A percentile compares a stretch with the other conserved stretches of the same genome.
Evolutionary conservation across 2,797 vertebrate genomes (phyloP).

Genomic region (Enteromius radiatus): DNA sequence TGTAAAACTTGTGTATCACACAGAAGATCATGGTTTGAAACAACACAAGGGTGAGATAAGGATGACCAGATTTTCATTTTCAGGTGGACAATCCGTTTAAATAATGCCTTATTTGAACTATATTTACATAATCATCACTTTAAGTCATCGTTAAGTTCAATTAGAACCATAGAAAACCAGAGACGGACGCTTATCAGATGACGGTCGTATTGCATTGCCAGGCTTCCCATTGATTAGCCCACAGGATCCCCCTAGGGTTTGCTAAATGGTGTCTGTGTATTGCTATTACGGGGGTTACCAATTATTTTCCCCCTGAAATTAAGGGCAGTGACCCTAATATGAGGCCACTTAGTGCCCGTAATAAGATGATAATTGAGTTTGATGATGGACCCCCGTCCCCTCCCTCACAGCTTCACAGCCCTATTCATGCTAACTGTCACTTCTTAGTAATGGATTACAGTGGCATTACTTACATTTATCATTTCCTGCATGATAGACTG

Average conservation of each 20-base stretch:
- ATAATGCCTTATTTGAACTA: not conserved
- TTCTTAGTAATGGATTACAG: slow-evolving; percentile 78
- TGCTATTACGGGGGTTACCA: slow-evolving; percentile 79
- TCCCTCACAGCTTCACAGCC: slow-evolving; percentile 49
- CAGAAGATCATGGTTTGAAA: not conserved
- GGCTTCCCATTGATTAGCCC: slow-evolving; percentile 64
- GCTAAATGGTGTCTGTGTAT: slow-evolving; percentile 76
- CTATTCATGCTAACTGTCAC: slow-evolving; percentile 64
- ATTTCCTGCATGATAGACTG: slow-evolving; percentile 60
- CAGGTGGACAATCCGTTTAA: not conserved
- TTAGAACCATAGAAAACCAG: slow-evolving; percentile 32
- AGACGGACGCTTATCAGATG: slow-evolving; percentile 51
- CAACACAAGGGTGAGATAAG: not conserved
- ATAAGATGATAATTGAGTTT: slow-evolving; percentile 87
- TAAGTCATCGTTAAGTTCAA: slow-evolving; percentile 19
- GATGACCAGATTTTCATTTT: not conserved
- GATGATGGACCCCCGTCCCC: slow-evolving; percentile 66
- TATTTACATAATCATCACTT: slow-evolving; percentile 20
- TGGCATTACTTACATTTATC: slow-evolving; percentile 73
- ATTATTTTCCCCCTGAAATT: slow-evolving; percentile 85
- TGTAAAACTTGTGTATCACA: not conserved
- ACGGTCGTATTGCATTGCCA: slow-evolving; percentile 55
- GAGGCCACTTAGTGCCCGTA: slow-evolving; percentile 83
- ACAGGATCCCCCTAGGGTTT: slow-evolving; percentile 66
- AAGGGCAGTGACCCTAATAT: slow-evolving; percentile 90